A percentile compares a stretch with the other conserved stretches of the same genome.
Conservation (phyloP, 2,113 vertebrate species). For the Chiloscyllium plagiosum region DNA sequence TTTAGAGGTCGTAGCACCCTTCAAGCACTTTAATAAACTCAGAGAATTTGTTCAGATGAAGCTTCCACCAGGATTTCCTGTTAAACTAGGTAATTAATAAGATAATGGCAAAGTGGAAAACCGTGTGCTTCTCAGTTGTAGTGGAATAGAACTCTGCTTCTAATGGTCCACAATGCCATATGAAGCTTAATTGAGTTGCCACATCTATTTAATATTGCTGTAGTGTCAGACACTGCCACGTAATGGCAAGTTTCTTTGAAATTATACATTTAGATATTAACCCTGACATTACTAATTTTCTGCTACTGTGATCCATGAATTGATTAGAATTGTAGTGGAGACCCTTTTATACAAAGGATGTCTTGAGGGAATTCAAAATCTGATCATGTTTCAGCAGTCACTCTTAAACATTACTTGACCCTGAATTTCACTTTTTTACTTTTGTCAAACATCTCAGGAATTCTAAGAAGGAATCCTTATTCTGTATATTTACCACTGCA, state of each 20-base stretch:
- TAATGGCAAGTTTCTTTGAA: background rate
- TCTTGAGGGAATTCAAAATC: background rate
- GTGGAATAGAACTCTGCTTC: background rate
- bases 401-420: background rate
- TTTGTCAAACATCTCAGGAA: background rate
- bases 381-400: background rate
- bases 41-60: constrained; percentile 99
- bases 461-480: background rate
- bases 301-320: background rate
- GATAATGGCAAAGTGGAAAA: background rate
- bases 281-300: background rate
- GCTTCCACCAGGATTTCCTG: constrained; percentile 95
- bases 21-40: constrained; percentile 99
- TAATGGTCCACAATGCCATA: background rate
- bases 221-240: background rate
- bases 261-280: background rate
- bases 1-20: constrained; percentile 95
- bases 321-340: background rate
- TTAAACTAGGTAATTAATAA: constrained; percentile 80
- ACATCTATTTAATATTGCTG: background rate
- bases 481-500: background rate
- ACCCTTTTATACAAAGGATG: background rate
- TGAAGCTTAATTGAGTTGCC: background rate
- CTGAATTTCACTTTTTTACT: background rate
- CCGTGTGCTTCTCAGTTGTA: background rate